Percentiles rank a stretch among this genome's conserved stretches.
Conservation (phyloP, 2,797 vertebrate species). For the Uromys caudimaculatus region DNA sequence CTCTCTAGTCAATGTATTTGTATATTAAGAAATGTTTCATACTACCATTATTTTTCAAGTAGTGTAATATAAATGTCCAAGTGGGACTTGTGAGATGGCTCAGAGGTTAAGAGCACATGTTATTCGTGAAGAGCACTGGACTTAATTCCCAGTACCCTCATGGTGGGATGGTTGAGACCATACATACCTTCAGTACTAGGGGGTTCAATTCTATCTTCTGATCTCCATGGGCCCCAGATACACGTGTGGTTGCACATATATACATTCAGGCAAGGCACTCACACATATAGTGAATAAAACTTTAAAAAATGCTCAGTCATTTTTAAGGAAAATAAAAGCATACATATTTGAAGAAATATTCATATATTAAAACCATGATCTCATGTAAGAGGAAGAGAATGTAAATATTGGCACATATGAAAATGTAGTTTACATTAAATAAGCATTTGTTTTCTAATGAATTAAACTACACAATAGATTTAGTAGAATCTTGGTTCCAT, state of each 20-base stretch:
- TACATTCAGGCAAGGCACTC: background rate
- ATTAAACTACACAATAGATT: constrained; percentile 22
- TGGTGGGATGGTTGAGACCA: background rate
- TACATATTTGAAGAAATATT: background rate
- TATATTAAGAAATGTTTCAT: constrained; percentile 25
- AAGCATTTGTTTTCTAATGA: constrained; percentile 36
- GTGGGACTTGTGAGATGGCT: background rate
- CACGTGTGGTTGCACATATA: background rate
- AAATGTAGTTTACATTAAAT: constrained; percentile 37
- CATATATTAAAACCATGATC: constrained; percentile 21
- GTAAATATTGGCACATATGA: constrained; percentile 31
- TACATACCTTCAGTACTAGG: background rate
- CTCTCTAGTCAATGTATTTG: constrained; percentile 47
- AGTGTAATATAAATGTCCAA: background rate
- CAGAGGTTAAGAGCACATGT: background rate
- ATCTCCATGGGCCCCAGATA: background rate
- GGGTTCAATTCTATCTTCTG: background rate
- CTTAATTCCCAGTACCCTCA: background rate
- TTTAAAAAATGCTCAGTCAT: constrained; percentile 17
- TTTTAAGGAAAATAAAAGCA: constrained; percentile 55
- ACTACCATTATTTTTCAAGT: constrained; percentile 45
- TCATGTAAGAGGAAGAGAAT: background rate
- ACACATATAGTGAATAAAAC: background rate
- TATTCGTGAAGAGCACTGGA: background rate
- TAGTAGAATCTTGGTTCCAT: constrained; percentile 18